Conservation (phyloP, 2,113 vertebrate genomes). For the Rhipidura dahli region DNA sequence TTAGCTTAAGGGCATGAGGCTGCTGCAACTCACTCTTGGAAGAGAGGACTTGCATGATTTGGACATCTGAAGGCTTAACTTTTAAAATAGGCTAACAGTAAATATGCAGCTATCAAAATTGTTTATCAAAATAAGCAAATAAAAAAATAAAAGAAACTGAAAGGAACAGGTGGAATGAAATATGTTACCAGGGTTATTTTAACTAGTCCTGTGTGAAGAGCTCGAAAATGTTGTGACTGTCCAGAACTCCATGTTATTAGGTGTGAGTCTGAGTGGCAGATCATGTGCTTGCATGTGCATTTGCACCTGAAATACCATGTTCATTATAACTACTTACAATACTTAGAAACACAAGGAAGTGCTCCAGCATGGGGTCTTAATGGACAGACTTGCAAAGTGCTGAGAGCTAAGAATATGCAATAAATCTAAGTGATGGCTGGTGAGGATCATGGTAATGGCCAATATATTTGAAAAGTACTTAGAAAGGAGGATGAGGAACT, state of each 20-base stretch:
- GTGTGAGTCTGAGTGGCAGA: background rate
- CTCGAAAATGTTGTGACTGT: background rate
- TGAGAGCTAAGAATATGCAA: background rate
- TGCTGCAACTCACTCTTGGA: background rate
- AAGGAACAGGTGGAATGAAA: background rate
- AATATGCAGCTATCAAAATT: background rate
- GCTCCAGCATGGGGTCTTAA: background rate
- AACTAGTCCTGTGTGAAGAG: background rate
- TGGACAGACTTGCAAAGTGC: background rate
- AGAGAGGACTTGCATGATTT: background rate
- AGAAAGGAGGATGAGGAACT: background rate
- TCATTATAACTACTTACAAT: background rate
- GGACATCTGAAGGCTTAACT: background rate
- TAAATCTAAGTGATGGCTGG: background rate
- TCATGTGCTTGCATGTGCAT: background rate
- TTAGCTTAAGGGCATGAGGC: background rate
- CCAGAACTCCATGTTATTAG: background rate
- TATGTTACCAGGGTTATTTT: background rate
- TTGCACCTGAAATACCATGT: background rate
- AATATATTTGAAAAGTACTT: background rate
- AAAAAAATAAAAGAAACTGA: background rate
- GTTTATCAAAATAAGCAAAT: background rate
- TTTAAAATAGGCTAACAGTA: background rate
- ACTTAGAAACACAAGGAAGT: background rate
- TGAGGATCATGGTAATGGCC: background rate